Conservation (phyloP, 2,797 vertebrate species). For the Xenops minutus region DNA sequence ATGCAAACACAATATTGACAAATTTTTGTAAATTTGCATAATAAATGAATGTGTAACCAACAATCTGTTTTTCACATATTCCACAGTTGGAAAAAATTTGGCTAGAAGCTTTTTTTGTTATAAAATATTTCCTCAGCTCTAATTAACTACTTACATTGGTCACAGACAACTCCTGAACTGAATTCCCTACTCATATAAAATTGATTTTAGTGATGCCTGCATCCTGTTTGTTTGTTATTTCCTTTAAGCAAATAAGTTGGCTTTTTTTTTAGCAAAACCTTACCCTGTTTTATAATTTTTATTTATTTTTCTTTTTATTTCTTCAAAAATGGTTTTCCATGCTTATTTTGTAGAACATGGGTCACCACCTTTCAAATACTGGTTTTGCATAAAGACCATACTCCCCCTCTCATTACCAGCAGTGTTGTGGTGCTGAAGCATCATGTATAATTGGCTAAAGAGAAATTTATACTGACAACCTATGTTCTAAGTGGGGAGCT, state of each 20-base stretch:
- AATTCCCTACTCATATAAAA: not conserved
- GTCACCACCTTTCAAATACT: conserved; percentile 25
- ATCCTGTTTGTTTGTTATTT: conserved; percentile 38
- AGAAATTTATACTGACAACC: not conserved
- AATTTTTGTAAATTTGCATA: not conserved
- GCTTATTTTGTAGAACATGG: not conserved
- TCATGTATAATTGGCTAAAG: not conserved
- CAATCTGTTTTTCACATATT: not conserved
- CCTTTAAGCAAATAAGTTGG: conserved; percentile 6
- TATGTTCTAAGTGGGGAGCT: not conserved
- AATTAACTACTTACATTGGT: conserved; percentile 4
- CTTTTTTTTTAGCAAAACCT: conserved; percentile 29
- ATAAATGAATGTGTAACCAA: not conserved
- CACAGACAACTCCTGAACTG: conserved; percentile 5
- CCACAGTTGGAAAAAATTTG: not conserved
- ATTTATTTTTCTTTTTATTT: not conserved
- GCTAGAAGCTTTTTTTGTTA: not conserved
- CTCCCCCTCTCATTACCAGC: not conserved
- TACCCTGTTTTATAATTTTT: not conserved
- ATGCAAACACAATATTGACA: not conserved
- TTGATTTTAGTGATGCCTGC: conserved; percentile 1
- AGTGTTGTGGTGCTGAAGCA: not conserved
- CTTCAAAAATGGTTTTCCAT: conserved; percentile 16
- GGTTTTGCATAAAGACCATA: not conserved
- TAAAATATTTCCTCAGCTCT: conserved; percentile 61